Conservation (phyloP, 2,113 vertebrate species). For the Paratilapia polleni region DNA sequence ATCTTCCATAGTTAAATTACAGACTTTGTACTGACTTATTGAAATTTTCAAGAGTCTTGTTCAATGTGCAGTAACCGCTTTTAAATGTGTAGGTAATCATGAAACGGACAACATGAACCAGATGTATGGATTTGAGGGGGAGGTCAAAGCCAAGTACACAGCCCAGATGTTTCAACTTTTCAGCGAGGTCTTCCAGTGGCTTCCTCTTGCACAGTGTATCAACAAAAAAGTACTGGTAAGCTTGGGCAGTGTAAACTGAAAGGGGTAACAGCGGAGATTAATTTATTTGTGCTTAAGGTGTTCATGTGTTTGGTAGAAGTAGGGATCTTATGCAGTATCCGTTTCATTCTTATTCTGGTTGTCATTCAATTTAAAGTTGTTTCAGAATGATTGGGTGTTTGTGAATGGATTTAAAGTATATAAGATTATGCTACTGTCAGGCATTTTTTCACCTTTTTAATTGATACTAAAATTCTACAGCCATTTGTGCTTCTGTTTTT, state of each 20-base stretch:
- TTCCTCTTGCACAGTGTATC: constrained; percentile 92
- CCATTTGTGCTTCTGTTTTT: not conserved
- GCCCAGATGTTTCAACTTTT: constrained; percentile 97
- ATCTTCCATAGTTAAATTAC: no score
- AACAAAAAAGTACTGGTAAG: constrained; percentile 92
- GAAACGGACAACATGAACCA: constrained; percentile 99
- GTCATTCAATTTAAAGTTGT: not conserved
- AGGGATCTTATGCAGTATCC: no score
- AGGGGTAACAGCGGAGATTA: accelerated
- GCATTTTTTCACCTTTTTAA: not conserved
- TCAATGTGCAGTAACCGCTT: not conserved
- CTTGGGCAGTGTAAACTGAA: not conserved
- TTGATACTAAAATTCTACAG: no score
- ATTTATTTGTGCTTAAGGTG: not conserved
- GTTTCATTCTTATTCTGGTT: not conserved
- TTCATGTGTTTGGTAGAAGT: not conserved
- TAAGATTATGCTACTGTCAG: not conserved
- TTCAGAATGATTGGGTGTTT: not conserved
- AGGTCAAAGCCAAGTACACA: constrained; percentile 96
- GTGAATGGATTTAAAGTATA: not conserved
- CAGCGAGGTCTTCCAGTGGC: constrained; percentile 97
- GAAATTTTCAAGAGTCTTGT: not conserved
- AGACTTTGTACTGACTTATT: not conserved
- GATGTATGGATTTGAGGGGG: constrained; percentile 96
- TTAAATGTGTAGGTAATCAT: constrained; percentile 86